Evolutionary conservation across 2,113 vertebrate genomes (phyloP).

Genomic region (Martes martes): DNA sequence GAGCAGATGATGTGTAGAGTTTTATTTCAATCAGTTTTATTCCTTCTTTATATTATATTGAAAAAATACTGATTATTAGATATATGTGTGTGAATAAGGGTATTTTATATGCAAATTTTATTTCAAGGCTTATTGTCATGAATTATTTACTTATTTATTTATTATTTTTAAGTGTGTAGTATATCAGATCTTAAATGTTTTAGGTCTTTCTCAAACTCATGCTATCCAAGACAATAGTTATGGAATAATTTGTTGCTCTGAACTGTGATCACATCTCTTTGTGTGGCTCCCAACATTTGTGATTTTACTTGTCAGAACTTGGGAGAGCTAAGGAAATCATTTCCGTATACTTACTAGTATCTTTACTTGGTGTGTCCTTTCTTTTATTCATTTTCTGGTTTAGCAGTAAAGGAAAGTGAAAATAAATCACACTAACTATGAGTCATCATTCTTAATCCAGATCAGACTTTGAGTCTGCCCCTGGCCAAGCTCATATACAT

Average conservation of each 20-base stretch:
- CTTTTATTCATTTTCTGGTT: not conserved
- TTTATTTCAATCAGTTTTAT: not conserved
- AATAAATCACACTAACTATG: not conserved
- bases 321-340: not conserved
- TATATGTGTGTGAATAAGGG: not conserved
- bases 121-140: not conserved
- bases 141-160: not conserved
- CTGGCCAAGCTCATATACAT: not conserved
- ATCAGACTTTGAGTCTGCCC: not conserved
- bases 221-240: not conserved
- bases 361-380: not conserved
- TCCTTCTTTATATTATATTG: not conserved
- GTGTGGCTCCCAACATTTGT: accelerated
- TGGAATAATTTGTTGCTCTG: not conserved
- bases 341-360: not conserved
- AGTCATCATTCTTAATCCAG: not conserved
- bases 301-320: not conserved
- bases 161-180: not conserved
- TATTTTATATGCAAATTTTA: not conserved
- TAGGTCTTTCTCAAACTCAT: not conserved
- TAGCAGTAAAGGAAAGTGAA: not conserved
- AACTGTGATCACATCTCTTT: not conserved
- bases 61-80: not conserved
- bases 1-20: not conserved
- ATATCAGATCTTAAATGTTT: not conserved